Base-by-base conservation (phyloP, 2,113 vertebrate species). In the Willisornis vidua region DNA sequence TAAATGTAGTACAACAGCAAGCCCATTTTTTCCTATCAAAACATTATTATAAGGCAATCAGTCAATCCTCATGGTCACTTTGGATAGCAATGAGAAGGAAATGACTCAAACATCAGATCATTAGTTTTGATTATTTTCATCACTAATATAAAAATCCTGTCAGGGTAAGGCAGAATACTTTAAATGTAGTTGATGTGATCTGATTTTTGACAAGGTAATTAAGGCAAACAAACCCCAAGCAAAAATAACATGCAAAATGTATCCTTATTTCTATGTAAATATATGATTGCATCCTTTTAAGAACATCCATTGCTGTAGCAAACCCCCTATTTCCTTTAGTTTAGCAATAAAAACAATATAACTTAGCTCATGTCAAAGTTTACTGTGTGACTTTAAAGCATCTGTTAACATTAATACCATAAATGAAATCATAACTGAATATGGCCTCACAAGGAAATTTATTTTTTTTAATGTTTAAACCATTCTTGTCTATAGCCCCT, bases 401-500 rank as follows among this genome's bases (percentile, higher is more conserved):
- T 96, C 97, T 98, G 97, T 96, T 98, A 98, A 97, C 96, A 97
- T 97, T 96, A 97, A 97, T 96, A 90, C 91, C 89, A 75, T 95
- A 97, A 97, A 94, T 96, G 95, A 98, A 98, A 97, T 97, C 96
- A 97, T 96, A 92, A 90, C 77, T 95, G 96, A 97, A 96, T 97
- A 95, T 97, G 97, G 97, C 94, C 95, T 97, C 97, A 95, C 70
- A 95, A 95, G 95, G 96, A 96, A 96, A 93, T 82, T 96, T 96
- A 94, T 98, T 96, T 98, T 97, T 96, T 93, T 80, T 46, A 92
- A 97, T 97, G 96, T 97, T 97, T 94, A 97, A 98, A 87, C 94
- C 89, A 93, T 98, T 98, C 97, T 98, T 95, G 96, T 96, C 97
- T 97, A 95, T 98, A 97, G 88, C 97, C 95, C 97, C 98, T 98